Evolutionary conservation across 2,888 invertebrate species (phyloP).

Genomic region (Zele albiditarsus): DNA sequence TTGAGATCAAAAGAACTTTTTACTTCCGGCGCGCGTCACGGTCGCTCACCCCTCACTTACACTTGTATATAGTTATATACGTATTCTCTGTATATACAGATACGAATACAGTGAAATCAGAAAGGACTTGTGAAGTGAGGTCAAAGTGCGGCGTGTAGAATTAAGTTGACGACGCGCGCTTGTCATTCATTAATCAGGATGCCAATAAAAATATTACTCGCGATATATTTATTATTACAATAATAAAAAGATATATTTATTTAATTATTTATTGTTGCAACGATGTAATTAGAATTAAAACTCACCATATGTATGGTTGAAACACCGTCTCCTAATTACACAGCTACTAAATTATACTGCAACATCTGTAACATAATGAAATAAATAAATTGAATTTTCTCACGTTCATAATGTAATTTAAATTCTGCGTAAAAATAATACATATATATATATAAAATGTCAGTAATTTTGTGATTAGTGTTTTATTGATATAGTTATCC

Average conservation of each 20-base stretch:
- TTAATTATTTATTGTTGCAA: neutral
- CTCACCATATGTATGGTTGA: constrained; percentile 34
- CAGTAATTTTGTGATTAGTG: too few relatives aligned
- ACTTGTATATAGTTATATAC: neutral
- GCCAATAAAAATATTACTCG: neutral
- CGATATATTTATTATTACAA: neutral
- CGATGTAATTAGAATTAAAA: constrained; percentile 21
- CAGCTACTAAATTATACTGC: neutral
- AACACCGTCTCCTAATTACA: constrained; percentile 33
- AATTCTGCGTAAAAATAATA: neutral
- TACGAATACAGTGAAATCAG: constrained; percentile 42
- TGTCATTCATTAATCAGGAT: constrained; percentile 12
- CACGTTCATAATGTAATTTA: neutral
- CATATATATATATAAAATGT: too few relatives aligned
- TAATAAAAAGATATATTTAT: neutral
- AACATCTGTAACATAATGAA: constrained; percentile 31
- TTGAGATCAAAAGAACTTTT: constrained; percentile 61
- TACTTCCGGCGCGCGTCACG: constrained; percentile 47
- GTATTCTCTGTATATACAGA: constrained; percentile 60
- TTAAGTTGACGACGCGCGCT: constrained; percentile 19
- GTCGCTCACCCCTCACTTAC: constrained; percentile 39
- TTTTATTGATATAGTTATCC: too few relatives aligned
- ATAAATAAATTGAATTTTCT: constrained; percentile 7
- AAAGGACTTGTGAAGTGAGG: constrained; percentile 32
- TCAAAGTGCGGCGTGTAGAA: constrained; percentile 7